Conservation (phyloP, 2,888 invertebrate species). For the Lithophane ornitopus region DNA sequence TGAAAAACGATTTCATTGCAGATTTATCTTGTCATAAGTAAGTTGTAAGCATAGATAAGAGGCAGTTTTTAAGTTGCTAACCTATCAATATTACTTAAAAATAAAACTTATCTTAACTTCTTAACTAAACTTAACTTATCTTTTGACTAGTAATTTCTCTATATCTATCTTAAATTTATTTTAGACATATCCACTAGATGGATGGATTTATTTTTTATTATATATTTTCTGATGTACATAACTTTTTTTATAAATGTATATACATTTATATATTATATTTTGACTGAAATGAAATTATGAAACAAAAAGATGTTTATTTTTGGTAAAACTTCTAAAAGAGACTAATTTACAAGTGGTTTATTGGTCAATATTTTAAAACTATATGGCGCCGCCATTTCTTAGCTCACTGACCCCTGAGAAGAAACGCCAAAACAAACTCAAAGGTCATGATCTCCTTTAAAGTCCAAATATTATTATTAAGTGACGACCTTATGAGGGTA, state of each 20-base stretch:
- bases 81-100: conserved; percentile 30
- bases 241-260: no score
- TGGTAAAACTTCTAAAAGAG: background rate
- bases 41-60: conserved; percentile 29
- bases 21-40: conserved; percentile 24
- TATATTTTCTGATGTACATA: no score
- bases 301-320: background rate
- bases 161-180: background rate
- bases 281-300: background rate
- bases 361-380: background rate
- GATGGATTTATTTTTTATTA: background rate
- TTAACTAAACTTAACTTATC: no score
- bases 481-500: background rate
- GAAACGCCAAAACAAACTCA: background rate
- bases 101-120: no score
- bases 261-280: no score
- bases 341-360: background rate
- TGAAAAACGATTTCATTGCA: conserved; percentile 1
- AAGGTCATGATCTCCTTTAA: background rate
- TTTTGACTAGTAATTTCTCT: background rate
- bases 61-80: conserved; percentile 25
- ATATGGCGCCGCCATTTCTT: background rate
- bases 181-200: no score
- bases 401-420: background rate
- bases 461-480: background rate